Conservation (phyloP, 2,888 invertebrate genomes). For the Parnassius glacialis region DNA sequence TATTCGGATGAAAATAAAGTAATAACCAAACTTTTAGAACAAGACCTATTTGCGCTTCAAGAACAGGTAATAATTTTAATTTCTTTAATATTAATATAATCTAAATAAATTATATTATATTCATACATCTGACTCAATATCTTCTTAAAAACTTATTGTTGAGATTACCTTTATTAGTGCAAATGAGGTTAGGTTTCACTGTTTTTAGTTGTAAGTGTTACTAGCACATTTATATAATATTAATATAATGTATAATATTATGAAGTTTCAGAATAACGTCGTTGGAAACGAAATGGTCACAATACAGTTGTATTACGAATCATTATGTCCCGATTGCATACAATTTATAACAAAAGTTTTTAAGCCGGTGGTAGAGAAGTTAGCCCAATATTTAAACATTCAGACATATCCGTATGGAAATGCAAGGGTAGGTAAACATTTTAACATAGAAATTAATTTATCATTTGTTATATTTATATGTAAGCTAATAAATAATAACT, state of each 20-base stretch:
- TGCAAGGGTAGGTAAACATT: constrained; percentile 37
- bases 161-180: too few relatives aligned
- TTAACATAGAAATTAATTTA: too few relatives aligned
- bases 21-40: not conserved
- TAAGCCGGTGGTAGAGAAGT: constrained; percentile 27
- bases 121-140: too few relatives aligned
- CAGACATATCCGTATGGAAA: constrained; percentile 45
- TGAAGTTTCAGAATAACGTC: constrained; percentile 13
- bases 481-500: not conserved
- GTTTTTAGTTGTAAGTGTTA: too few relatives aligned
- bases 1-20: not conserved
- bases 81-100: too few relatives aligned
- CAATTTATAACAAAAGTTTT: constrained; percentile 31
- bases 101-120: too few relatives aligned
- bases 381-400: constrained; percentile 34
- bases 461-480: too few relatives aligned
- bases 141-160: too few relatives aligned
- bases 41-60: not conserved
- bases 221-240: not conserved
- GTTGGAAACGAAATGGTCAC: constrained; percentile 29
- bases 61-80: not conserved
- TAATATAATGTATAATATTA: not conserved
- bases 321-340: constrained; percentile 40
- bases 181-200: too few relatives aligned
- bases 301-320: constrained; percentile 45